Evolutionary conservation across 2,888 invertebrate genomes (phyloP), one percentile per base, ranked within the genome.

Genomic region (Lypha dubia): DNA sequence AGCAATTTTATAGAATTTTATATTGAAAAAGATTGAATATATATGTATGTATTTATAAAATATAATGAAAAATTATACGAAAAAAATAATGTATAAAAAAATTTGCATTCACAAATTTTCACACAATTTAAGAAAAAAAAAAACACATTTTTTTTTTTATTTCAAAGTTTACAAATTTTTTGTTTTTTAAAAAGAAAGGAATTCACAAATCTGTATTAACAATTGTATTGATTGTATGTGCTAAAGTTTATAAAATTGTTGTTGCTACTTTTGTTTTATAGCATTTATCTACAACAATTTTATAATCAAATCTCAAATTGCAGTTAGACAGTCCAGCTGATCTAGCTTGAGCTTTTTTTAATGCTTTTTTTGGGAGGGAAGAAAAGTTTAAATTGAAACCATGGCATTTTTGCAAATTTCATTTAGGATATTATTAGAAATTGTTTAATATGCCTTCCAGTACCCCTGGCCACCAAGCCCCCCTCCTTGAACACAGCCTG

Each of bases 1-100:
- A 86, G 86, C 86, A 84, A 82, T 87, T 87, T 86, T 85, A 85
- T 84, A 77, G 75, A 76, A 86, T 83, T 87, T 86, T 84, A 75
- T 76, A 46, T 9, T 17, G 4, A 65, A 49, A 67, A 58, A 53
- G 11, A n/a, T n/a, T n/a, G n/a, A 56, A 49, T 49, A n/a, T n/a
- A n/a, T n/a, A n/a, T n/a, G n/a, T n/a, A n/a, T n/a, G n/a, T n/a
- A 11, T 73, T 49, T 20, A 20, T 46, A 49, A 58, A 20, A 49
- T 53, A 63, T 41, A 75, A 63, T n/a, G 32, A 38, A 62, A 46
- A 60, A 75, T 68, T 63, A 17, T 44, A 24, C 15, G 28, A 60
- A 58, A 28, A 24, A 77, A 28, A 63, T 41, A 20, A 32, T 6
- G 3, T 32, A 35, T 35, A 38, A 38, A 24, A n/a, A 32, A 20